Percentiles rank a stretch among this genome's conserved stretches.
These are phyloP conservation scores for Pontoporia blainvillei DNA, from an alignment of 2,113 vertebrate genomes.

Conservation along the genomic window DNA sequence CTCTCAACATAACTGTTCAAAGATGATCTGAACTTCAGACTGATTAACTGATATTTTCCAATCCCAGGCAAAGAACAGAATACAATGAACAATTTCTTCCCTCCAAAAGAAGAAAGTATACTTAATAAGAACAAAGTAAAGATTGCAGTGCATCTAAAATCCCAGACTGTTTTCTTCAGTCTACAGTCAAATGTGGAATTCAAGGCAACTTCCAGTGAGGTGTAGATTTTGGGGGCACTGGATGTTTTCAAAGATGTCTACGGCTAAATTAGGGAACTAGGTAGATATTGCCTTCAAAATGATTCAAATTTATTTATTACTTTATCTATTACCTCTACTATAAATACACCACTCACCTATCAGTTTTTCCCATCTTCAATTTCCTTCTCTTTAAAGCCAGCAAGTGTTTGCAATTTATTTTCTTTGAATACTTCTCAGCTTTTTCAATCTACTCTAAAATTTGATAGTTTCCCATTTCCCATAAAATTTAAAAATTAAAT, in stretches of 20 bases:
- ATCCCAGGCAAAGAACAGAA: not conserved
- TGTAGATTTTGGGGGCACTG: not conserved
- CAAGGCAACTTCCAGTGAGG: not conserved
- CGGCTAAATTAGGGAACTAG: not conserved
- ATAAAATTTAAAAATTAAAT: not conserved
- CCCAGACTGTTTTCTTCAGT: not conserved
- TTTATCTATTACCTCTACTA: not conserved
- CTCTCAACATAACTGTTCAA: not conserved
- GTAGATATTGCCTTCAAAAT: not conserved
- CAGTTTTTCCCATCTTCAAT: not conserved
- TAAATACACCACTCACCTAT: not conserved
- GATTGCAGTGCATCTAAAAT: not conserved
- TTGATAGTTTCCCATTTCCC: not conserved
- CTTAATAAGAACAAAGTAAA: not conserved
- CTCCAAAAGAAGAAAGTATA: not conserved
- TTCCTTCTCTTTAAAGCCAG: not conserved
- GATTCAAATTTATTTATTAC: not conserved
- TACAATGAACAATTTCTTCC: not conserved
- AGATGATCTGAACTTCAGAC: constrained; percentile 42
- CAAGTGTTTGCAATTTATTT: not conserved
- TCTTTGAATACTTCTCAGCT: not conserved
- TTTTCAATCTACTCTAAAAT: not conserved
- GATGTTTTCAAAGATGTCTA: not conserved
- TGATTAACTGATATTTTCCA: not conserved
- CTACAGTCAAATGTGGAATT: not conserved